Evolutionary conservation across 2,888 invertebrate species (phyloP).

Genomic region (Anodontia alba): DNA sequence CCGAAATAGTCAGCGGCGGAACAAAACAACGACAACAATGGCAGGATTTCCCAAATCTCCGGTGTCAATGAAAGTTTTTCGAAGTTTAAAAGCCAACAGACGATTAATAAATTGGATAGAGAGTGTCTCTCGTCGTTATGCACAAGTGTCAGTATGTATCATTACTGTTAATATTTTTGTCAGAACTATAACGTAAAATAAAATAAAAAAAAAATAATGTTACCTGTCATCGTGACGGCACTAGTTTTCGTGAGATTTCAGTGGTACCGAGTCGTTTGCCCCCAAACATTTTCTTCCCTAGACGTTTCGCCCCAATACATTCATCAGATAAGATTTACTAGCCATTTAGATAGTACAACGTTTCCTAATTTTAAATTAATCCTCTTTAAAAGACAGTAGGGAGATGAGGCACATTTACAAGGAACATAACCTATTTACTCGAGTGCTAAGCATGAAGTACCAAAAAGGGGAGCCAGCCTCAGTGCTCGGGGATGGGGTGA

Average conservation of each 20-base stretch:
- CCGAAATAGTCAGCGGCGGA: too few species aligned
- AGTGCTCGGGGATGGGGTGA: too few species aligned
- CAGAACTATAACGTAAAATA: neutral
- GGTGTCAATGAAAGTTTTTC: neutral
- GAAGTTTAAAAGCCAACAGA: neutral
- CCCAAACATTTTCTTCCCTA: neutral
- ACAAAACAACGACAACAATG: neutral
- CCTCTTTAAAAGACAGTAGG: too few species aligned
- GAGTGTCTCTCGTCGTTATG: neutral
- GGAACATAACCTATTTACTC: too few species aligned
- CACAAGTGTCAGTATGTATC: slow-evolving; percentile 2
- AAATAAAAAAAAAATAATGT: neutral
- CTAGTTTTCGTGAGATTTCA: too few species aligned
- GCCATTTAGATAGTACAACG: too few species aligned
- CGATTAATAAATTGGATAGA: neutral
- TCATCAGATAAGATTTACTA: too few species aligned
- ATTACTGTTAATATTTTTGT: neutral
- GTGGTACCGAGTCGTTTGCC: too few species aligned
- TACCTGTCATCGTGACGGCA: neutral
- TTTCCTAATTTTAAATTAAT: too few species aligned
- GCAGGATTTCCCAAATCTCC: neutral
- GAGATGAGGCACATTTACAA: too few species aligned
- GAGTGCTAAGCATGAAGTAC: too few species aligned
- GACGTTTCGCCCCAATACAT: neutral
- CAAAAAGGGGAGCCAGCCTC: too few species aligned